Percentiles rank a stretch among this genome's conserved stretches.
These are phyloP conservation scores for mouse (Mus musculus) DNA, from an alignment of 2,113 vertebrate genomes.

Conservation along the genomic window GRCm39 chr12:6790001-6790500, in stretches of 20 bases:
- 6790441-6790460: no score
- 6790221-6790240: background rate
- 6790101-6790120: no score
- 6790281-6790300: background rate
- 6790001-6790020: background rate
- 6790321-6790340: background rate
- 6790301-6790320: background rate
- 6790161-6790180: no score
- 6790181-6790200: no score
- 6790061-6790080: background rate
- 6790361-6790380: no score
- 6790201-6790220: no score
- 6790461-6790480: no score
- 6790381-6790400: background rate
- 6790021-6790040: background rate
- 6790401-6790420: background rate
- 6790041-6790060: background rate
- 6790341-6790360: no score
- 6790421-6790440: conserved; percentile 35
- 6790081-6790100: background rate
- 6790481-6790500: no score
- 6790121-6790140: no score
- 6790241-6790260: background rate
- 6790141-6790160: background rate
- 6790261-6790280: background rate